Base-by-base conservation (phyloP, 2,888 invertebrate genomes). In the Agrilus mali region DNA sequence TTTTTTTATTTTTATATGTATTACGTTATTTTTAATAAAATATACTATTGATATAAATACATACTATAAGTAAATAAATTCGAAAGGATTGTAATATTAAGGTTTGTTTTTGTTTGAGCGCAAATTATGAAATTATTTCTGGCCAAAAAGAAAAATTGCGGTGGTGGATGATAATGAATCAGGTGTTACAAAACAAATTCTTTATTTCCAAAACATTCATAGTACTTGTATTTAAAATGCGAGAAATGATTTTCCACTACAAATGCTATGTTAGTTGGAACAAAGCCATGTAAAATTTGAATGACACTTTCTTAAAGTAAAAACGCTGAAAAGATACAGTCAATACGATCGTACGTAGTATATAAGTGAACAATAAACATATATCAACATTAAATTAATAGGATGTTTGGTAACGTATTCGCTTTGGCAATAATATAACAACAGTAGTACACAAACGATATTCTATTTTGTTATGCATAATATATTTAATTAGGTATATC, bases 201-300 rank as follows among this genome's bases (percentile, higher is more conserved):
- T 65, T 65, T 66, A 66, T 65, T 66, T 64, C 57, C 63, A 64
- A 66, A 65, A 66, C 66, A 65, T 66, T 66, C 61, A 66, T 66
- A 65, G 65, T 66, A 64, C 60, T 63, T 58, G 57, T 58, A 48
- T 51, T 46, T 49, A 50, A 45, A 46, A 50, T 47, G 44, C 44
- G 43, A 49, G 51, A 47, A 47, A 51, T 45, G 36, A 50, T 48
- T 43, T 47, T 38, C 45, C 47, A 41, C 45, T 43, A 49, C 45
- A 42, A 42, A 47, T 45, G 45, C 44, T 41, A 47, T 47, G 48
- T 42, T 45, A 48, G 40, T 43, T 44, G 34, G 45, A 45, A 43
- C 41, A 33, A 41, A 41, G 45, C 40, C 40, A 40, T 27, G 27
- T 27, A 10, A 27, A 27, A 27, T 27, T 27, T 10, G 27, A 27